Evolutionary conservation across 2,888 invertebrate species (phyloP).

Genomic region (Lithophane semibrunnea): DNA sequence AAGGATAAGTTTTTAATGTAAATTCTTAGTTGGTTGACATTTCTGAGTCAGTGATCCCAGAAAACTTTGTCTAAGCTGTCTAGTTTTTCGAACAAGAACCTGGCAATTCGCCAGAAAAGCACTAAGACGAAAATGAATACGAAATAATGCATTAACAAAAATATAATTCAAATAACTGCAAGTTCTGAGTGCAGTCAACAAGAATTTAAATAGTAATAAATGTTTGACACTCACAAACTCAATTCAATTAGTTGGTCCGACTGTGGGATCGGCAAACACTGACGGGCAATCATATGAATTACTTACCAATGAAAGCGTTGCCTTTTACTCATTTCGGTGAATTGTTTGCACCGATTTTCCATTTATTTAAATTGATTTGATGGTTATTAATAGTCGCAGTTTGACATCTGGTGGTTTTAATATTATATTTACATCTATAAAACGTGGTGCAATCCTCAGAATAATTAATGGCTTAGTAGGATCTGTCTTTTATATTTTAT

Average conservation of each 20-base stretch:
- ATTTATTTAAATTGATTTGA: slow-evolving; percentile 56
- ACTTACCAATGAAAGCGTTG: slow-evolving; percentile 42
- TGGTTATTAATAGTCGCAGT: slow-evolving; percentile 27
- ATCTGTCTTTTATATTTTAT: no score
- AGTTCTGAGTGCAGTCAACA: slow-evolving; percentile 36
- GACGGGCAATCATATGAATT: slow-evolving; percentile 29
- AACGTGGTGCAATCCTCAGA: background rate
- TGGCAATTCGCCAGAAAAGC: slow-evolving; percentile 40
- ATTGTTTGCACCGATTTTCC: slow-evolving; percentile 51
- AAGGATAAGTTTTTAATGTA: slow-evolving; percentile 24
- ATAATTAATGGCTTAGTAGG: no score
- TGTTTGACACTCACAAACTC: slow-evolving; percentile 40
- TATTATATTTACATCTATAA: slow-evolving; percentile 20
- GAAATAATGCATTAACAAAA: slow-evolving; percentile 11
- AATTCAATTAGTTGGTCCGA: slow-evolving; percentile 59
- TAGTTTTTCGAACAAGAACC: slow-evolving; percentile 15
- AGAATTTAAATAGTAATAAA: slow-evolving; percentile 52
- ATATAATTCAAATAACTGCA: slow-evolving; percentile 31
- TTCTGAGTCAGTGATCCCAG: slow-evolving; percentile 10
- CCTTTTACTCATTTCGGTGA: slow-evolving; percentile 46
- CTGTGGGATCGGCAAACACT: slow-evolving; percentile 38
- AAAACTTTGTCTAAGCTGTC: slow-evolving; percentile 19
- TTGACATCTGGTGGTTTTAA: slow-evolving; percentile 35
- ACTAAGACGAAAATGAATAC: slow-evolving; percentile 3
- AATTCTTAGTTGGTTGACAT: slow-evolving; percentile 9